Evolutionary conservation across 1,140 invertebrate species (phyloP).

Genomic region (Xylocopa sonorina): DNA sequence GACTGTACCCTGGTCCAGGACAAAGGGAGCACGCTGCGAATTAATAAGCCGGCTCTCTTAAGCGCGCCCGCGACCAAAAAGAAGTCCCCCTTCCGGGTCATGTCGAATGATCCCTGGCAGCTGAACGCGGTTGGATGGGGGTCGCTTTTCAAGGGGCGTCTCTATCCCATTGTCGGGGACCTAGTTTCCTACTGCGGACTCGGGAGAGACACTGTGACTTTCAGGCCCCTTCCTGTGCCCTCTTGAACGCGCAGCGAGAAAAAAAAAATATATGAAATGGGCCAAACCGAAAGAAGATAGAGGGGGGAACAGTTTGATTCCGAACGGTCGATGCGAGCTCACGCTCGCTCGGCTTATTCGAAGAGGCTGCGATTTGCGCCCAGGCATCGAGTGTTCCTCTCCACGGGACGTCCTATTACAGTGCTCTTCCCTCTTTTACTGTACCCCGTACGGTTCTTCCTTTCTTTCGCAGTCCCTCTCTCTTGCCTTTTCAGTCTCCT

Average conservation of each 20-base stretch:
- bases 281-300: no score
- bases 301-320: slow-evolving; percentile 30
- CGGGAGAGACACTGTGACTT: slow-evolving; percentile 16
- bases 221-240: neutral
- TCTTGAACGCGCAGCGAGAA: neutral
- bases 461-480: slow-evolving; percentile 14
- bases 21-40: slow-evolving; percentile 75
- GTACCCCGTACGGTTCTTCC: neutral
- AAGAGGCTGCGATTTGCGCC: slow-evolving; percentile 54
- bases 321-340: slow-evolving; percentile 48
- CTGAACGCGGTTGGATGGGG: slow-evolving; percentile 67
- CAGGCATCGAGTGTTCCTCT: slow-evolving; percentile 47
- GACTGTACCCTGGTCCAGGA: slow-evolving; percentile 33
- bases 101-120: slow-evolving; percentile 76
- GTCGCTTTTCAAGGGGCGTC: slow-evolving; percentile 22
- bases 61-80: slow-evolving; percentile 53
- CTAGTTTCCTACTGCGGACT: slow-evolving; percentile 14
- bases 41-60: slow-evolving; percentile 78
- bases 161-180: slow-evolving; percentile 21
- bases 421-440: slow-evolving; percentile 33
- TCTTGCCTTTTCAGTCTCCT: neutral
- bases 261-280: neutral
- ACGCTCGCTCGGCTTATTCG: slow-evolving; percentile 50
- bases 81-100: slow-evolving; percentile 62
- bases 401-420: slow-evolving; percentile 61